Percentiles rank a stretch among this genome's conserved stretches.
Conservation (phyloP, 2,113 vertebrate species). For the Percopsis transmontana region DNA sequence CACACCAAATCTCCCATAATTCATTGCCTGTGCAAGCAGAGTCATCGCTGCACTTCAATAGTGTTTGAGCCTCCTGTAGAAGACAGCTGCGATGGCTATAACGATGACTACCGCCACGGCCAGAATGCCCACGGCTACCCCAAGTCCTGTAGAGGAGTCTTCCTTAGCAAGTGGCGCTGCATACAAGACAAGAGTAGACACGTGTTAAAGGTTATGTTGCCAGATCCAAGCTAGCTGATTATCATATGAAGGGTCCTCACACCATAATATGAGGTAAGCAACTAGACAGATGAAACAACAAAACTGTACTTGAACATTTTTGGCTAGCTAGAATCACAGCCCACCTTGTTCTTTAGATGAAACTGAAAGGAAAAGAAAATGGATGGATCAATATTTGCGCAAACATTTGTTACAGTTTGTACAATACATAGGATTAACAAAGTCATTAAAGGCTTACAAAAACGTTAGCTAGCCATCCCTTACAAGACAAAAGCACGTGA, state of each 20-base stretch:
- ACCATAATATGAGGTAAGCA: background rate
- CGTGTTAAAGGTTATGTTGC: background rate
- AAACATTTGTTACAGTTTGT: too few relatives aligned
- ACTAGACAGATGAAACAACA: background rate
- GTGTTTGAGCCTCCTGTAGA: constrained; percentile 54
- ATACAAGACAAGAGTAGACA: constrained; percentile 8
- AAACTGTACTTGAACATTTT: too few relatives aligned
- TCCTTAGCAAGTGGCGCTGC: constrained; percentile 10
- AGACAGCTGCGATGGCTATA: constrained; percentile 43
- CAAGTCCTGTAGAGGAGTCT: constrained; percentile 52
- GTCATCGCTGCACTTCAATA: background rate
- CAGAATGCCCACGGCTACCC: constrained; percentile 65
- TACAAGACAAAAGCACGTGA: too few relatives aligned
- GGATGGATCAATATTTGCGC: too few relatives aligned
- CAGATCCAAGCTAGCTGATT: background rate
- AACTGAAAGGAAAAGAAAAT: too few relatives aligned
- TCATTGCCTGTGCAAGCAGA: background rate
- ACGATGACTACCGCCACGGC: constrained; percentile 47
- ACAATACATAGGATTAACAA: too few relatives aligned
- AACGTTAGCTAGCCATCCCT: too few relatives aligned
- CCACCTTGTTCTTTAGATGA: too few relatives aligned
- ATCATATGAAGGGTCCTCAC: background rate
- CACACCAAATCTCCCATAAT: background rate
- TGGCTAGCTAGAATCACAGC: too few relatives aligned
- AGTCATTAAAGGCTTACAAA: too few relatives aligned